Evolutionary conservation across 1,140 invertebrate species (phyloP), one percentile per base, ranked within the genome.

Genomic region (Drosophila insularis): DNA sequence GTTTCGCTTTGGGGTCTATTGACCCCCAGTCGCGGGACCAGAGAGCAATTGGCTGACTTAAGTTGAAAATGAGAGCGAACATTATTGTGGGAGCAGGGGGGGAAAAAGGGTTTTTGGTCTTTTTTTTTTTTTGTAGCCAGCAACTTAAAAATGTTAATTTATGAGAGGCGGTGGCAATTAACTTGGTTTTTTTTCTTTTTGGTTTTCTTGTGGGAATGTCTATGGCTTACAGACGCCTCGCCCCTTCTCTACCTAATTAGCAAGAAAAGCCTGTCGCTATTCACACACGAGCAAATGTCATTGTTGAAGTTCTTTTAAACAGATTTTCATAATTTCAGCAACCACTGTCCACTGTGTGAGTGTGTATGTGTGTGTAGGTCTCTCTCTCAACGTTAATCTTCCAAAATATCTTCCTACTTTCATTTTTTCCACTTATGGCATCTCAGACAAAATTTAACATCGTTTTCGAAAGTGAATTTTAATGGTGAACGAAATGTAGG

Each of bases 381-480:
- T 46, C 7, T 35, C 1, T 35, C 32, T 43, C 19, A 56, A 43
- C n/a, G 17, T 50, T 50, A 50, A 50, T 50, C n/a, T 58, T 23
- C 7, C 40, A 53, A 37, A 58, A 53, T 35, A 50, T 72, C 31
- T 50, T 40, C 35, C 62, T 60, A 75, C 68, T 75, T 78, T 71
- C 67, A 68, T 77, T 68, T 77, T 43, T 31, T 46, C 31, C 39
- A 17, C 31, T 65, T 66, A 43, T 23, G 27, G 40, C 56, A 43
- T 39, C 27, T 40, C 63, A 32, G 17, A 35, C 43, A 53, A 69
- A 65, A 59, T 55, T 60, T 54, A 74, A 63, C 19, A 40, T 39
- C 46, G 58, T 66, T 65, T 73, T 68, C 55, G 66, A 81, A 80
- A 80, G 78, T 74, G 69, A 80, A 66, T 74, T 71, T 80, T 64